Conservation (phyloP, 2,888 invertebrate species). For the Spisula solida region DNA sequence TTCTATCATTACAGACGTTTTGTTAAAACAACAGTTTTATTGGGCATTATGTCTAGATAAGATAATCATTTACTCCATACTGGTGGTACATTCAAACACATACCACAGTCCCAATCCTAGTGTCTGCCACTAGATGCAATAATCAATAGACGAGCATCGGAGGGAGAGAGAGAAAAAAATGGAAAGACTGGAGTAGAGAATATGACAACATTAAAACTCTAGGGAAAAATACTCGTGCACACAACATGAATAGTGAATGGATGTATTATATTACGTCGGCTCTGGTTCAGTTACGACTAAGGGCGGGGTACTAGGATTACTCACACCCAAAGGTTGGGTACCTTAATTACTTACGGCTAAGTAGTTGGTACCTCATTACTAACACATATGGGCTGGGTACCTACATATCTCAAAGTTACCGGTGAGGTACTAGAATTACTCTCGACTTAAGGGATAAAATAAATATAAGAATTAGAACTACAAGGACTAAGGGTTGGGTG, state of each 20-base stretch:
- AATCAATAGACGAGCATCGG: slow-evolving; percentile 14
- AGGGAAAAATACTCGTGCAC: background rate
- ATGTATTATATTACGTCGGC: background rate
- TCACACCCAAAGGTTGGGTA: too few species aligned
- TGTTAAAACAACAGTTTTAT: background rate
- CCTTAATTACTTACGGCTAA: too few species aligned
- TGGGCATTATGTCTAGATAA: background rate
- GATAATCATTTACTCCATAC: background rate
- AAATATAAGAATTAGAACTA: too few species aligned
- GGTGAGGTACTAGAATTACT: too few species aligned
- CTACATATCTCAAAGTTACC: too few species aligned
- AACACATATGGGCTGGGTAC: too few species aligned
- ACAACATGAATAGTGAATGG: background rate
- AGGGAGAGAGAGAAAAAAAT: background rate
- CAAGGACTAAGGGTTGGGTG: too few species aligned
- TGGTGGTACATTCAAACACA: background rate
- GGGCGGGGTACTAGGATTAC: background rate
- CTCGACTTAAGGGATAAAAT: too few species aligned
- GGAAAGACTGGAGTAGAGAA: background rate
- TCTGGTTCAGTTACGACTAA: too few species aligned
- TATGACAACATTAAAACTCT: background rate
- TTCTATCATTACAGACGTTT: background rate
- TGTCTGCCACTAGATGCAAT: background rate
- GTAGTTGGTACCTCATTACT: too few species aligned
- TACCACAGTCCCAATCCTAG: background rate